A percentile compares a stretch with the other conserved stretches of the same genome.
phyloP scores from a whole-genome alignment of 2,797 vertebrate genomes.

The Gobionotothen gibberifrons region DNA sequence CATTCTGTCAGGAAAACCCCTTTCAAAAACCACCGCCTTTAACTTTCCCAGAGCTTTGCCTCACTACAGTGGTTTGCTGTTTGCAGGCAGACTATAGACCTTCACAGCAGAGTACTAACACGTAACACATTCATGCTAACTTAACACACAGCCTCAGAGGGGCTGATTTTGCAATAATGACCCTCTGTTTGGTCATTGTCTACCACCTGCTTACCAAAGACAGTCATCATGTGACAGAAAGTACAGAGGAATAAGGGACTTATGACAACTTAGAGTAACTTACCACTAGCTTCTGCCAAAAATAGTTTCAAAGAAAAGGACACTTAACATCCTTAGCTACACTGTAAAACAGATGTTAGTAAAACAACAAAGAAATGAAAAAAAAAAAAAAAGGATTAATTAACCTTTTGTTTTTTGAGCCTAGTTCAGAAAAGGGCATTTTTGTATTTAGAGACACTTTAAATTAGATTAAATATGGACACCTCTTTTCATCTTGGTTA shows the following conservation, averaged over 20 bases:
- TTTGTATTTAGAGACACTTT: background rate
- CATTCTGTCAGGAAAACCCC: background rate
- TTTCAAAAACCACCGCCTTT: background rate
- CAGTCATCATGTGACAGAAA: slow-evolving; percentile 43
- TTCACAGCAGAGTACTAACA: slow-evolving; percentile 23
- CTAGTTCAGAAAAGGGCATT: slow-evolving; percentile 7
- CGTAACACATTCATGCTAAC: slow-evolving; percentile 17
- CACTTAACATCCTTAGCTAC: slow-evolving; percentile 15
- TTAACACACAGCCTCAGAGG: slow-evolving; percentile 13
- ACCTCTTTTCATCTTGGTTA: slow-evolving; percentile 14
- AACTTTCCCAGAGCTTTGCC: slow-evolving; percentile 27
- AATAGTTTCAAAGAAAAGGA: slow-evolving; percentile 1
- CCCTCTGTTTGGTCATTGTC: slow-evolving; percentile 38
- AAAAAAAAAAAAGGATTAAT: background rate
- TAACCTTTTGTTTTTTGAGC: background rate
- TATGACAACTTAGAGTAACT: slow-evolving; percentile 25
- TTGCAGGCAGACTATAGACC: slow-evolving; percentile 15
- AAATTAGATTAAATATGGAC: slow-evolving; percentile 24
- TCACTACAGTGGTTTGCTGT: slow-evolving; percentile 19
- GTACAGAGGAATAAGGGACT: slow-evolving; percentile 19
- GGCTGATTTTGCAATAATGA: slow-evolving; percentile 30
- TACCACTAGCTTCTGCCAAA: slow-evolving; percentile 38
- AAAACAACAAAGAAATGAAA: background rate
- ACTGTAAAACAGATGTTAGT: slow-evolving; percentile 3
- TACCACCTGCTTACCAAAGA: slow-evolving; percentile 70